phyloP scores from a whole-genome alignment of 2,113 vertebrate genomes.

The Stigmatopora nigra region DNA sequence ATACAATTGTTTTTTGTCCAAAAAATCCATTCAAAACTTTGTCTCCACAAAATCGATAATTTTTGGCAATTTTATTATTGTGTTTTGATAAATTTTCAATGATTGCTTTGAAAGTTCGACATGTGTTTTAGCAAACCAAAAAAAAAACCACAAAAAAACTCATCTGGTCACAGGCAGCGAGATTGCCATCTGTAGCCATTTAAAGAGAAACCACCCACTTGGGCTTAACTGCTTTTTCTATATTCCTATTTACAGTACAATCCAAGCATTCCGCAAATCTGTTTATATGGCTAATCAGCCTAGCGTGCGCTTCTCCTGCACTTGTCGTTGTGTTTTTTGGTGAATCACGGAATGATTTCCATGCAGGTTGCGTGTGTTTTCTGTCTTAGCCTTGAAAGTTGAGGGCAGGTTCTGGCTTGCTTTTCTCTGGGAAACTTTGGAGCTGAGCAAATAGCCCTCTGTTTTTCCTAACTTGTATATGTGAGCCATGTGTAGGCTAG shows the following conservation, averaged over 20 bases:
- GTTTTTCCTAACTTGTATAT: constrained; percentile 56
- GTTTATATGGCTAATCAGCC: constrained; percentile 1
- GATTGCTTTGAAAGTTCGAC: constrained; percentile 20
- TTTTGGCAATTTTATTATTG: too few species aligned
- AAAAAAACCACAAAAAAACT: constrained; percentile 9
- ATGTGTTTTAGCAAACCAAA: not conserved
- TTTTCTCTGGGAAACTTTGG: constrained; percentile 68
- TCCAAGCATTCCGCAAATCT: not conserved
- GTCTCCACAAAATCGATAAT: too few species aligned
- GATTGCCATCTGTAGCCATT: constrained; percentile 23
- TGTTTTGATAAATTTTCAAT: too few species aligned
- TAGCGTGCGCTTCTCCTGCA: not conserved
- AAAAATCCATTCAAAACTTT: too few species aligned
- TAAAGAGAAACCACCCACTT: constrained; percentile 5
- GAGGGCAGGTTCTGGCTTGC: constrained; percentile 71
- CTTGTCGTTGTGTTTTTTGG: constrained; percentile 26
- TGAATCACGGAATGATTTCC: constrained; percentile 35
- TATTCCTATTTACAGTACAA: constrained; percentile 3
- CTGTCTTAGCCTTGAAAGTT: constrained; percentile 48
- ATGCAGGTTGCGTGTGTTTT: constrained; percentile 45
- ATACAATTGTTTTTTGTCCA: too few species aligned
- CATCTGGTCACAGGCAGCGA: not conserved
- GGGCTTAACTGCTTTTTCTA: constrained; percentile 14
- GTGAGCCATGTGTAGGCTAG: constrained; percentile 35
- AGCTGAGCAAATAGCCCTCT: constrained; percentile 71